Evolutionary conservation across 2,113 vertebrate genomes (phyloP).

Genomic region (Colossoma macropomum): DNA sequence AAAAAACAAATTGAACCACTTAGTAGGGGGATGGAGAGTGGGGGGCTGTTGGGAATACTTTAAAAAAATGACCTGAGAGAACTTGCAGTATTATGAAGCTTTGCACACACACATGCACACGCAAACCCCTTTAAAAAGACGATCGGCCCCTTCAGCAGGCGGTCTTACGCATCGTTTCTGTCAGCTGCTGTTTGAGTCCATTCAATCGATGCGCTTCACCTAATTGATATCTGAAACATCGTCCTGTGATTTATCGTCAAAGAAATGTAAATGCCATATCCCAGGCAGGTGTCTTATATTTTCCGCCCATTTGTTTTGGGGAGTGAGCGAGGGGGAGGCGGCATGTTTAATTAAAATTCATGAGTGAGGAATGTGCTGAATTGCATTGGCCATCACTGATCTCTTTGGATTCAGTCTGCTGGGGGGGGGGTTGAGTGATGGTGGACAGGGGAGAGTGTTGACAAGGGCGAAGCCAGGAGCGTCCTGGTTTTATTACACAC

Average conservation of each 20-base stretch:
- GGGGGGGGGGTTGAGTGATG: slow-evolving; percentile 87
- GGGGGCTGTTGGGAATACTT: too few relatives aligned
- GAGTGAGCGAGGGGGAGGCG: slow-evolving; percentile 55
- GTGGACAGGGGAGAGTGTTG: slow-evolving; percentile 83
- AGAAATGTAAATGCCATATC: slow-evolving; percentile 92
- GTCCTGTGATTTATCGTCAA: slow-evolving; percentile 86
- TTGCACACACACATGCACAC: neutral
- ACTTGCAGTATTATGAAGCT: too few relatives aligned
- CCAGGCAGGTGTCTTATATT: slow-evolving; percentile 92
- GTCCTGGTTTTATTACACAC: slow-evolving; percentile 68
- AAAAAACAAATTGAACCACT: too few relatives aligned
- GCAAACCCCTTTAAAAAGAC: slow-evolving; percentile 1
- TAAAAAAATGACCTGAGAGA: too few relatives aligned
- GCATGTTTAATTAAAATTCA: slow-evolving; percentile 92
- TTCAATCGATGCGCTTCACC: slow-evolving; percentile 49
- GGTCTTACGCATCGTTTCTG: slow-evolving; percentile 28
- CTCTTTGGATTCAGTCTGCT: slow-evolving; percentile 81
- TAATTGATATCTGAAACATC: slow-evolving; percentile 74
- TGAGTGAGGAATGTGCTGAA: slow-evolving; percentile 91
- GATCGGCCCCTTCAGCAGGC: slow-evolving; percentile 15
- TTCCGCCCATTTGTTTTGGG: slow-evolving; percentile 91
- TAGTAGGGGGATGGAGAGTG: too few relatives aligned
- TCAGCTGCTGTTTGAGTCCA: slow-evolving; percentile 36
- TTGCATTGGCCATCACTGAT: slow-evolving; percentile 89
- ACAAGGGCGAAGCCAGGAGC: slow-evolving; percentile 83